Conservation (phyloP, 2,113 vertebrate genomes). For the Ondatra zibethicus region DNA sequence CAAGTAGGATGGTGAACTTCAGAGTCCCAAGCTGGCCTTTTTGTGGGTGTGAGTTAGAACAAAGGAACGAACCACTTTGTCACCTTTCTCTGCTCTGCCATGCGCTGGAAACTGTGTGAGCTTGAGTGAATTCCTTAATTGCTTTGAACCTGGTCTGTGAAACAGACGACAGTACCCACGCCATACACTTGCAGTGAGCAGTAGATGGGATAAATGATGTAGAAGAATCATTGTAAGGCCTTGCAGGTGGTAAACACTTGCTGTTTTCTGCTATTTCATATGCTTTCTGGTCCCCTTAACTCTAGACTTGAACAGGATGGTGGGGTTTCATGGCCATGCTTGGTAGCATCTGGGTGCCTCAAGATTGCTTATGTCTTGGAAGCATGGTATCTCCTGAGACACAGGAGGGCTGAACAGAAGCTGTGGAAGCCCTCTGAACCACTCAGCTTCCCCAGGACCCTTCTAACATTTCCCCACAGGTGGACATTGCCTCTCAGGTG, state of each 20-base stretch:
- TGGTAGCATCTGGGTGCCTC: background rate
- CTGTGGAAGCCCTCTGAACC: background rate
- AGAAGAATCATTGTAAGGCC: background rate
- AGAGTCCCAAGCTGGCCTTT: background rate
- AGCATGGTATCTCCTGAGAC: background rate
- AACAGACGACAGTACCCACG: background rate
- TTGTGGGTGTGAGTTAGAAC: background rate
- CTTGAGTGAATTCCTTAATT: background rate
- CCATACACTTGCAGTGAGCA: background rate
- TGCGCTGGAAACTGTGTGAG: background rate
- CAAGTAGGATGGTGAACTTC: background rate
- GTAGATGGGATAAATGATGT: background rate
- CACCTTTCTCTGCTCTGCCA: background rate
- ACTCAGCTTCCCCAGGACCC: background rate
- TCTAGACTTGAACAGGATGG: background rate
- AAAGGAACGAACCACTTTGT: background rate
- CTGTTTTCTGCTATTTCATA: background rate
- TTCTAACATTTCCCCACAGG: constrained; percentile 81
- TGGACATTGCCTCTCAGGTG: constrained; percentile 92
- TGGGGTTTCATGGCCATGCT: background rate
- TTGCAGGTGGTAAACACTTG: background rate
- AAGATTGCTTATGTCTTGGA: background rate
- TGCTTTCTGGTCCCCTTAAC: background rate
- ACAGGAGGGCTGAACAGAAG: background rate
- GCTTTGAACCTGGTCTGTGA: constrained; percentile 2